phyloP scores from a whole-genome alignment of 2,888 invertebrate genomes.

The Plagodis dolabraria region DNA sequence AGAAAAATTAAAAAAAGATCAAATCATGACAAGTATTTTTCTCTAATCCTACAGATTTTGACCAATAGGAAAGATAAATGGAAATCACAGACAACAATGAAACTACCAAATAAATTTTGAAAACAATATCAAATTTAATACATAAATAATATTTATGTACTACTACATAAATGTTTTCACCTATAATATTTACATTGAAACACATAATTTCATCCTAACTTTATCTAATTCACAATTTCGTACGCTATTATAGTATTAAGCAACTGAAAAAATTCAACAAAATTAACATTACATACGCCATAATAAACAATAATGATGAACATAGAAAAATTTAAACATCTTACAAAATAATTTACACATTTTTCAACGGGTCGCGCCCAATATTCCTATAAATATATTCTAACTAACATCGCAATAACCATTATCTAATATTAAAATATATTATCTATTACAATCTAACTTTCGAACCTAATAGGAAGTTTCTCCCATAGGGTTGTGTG shows the following conservation, averaged over 20 bases:
- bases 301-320: slow-evolving; percentile 62
- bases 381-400: slow-evolving; percentile 53
- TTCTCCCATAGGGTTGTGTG: slow-evolving; percentile 26
- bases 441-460: slow-evolving; percentile 62
- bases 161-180: slow-evolving; percentile 81
- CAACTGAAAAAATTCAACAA: slow-evolving; percentile 74
- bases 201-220: slow-evolving; percentile 78
- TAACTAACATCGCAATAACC: slow-evolving; percentile 60
- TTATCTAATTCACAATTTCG: slow-evolving; percentile 73
- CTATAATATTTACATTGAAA: slow-evolving; percentile 83
- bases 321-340: slow-evolving; percentile 66
- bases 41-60: no score
- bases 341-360: slow-evolving; percentile 79
- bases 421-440: slow-evolving; percentile 66
- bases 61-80: no score
- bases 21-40: no score
- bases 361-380: slow-evolving; percentile 48
- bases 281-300: slow-evolving; percentile 61
- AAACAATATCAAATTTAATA: slow-evolving; percentile 86
- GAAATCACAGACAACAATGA: slow-evolving; percentile 50
- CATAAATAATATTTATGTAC: slow-evolving; percentile 84
- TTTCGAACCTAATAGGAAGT: slow-evolving; percentile 28
- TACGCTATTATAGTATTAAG: slow-evolving; percentile 68
- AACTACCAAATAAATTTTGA: slow-evolving; percentile 78
- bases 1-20: no score